These are phyloP conservation scores for Corynorhinus townsendii DNA, from an alignment of 2,113 vertebrate genomes.

Conservation along the genomic window DNA sequence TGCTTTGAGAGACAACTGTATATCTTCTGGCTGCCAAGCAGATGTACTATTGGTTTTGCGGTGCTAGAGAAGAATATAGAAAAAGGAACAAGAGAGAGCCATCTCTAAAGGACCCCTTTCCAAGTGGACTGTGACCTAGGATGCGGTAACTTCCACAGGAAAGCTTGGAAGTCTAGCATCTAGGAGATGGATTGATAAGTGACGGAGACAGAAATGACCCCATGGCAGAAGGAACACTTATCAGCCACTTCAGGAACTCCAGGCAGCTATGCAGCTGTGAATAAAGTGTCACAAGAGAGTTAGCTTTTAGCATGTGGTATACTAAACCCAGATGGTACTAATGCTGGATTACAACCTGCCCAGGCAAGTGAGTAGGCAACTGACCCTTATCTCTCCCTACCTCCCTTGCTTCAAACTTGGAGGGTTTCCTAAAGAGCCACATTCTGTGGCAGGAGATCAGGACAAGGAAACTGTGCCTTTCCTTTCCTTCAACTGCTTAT, in stretches of 20 bases:
- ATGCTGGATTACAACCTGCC: not conserved
- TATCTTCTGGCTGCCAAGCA: not conserved
- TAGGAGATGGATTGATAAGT: not conserved
- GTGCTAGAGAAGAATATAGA: not conserved
- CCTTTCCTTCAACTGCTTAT: not conserved
- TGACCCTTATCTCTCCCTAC: not conserved
- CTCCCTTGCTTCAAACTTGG: not conserved
- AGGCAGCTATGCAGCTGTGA: not conserved
- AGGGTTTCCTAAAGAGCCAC: not conserved
- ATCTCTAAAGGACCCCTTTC: not conserved
- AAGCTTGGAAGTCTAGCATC: not conserved
- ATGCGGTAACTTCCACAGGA: no score
- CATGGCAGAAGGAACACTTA: not conserved
- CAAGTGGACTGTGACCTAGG: not conserved
- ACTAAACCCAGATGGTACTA: not conserved
- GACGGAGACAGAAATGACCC: not conserved
- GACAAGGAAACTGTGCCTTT: not conserved
- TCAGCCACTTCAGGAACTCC: not conserved
- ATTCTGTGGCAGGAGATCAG: not conserved
- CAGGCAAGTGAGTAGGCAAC: not conserved
- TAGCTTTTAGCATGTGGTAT: not conserved
- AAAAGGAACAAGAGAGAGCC: not conserved
- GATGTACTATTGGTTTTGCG: not conserved
- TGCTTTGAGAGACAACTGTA: not conserved
- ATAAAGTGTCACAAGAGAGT: not conserved